Base-by-base conservation (phyloP, 2,113 vertebrate genomes). In the Panthera uncia region DNA sequence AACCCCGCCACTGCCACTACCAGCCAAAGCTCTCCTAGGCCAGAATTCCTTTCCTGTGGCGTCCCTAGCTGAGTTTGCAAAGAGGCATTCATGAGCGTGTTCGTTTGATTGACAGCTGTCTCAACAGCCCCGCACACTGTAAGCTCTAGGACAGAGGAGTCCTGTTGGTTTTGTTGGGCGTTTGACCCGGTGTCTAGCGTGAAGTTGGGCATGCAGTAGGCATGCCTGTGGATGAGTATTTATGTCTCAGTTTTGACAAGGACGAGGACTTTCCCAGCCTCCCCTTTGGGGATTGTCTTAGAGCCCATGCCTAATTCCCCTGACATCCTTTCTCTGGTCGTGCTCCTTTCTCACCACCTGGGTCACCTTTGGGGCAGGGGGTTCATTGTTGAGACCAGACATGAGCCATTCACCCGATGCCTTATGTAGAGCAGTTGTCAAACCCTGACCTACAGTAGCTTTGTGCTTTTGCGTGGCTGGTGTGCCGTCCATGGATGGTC, bases 301-400 rank as follows among this genome's bases (percentile, higher is more conserved):
- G 69, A 31, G 38, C 7, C 14, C 1, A 0, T 45, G 91, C 11
- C 79, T 25, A 2, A 63, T 55, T 78, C 79, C 71, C 82, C 36
- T 33, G 11, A 29, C 38, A 57, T 65, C 33, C 10, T 76, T 92
- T 73, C 55, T 45, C 73, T 80, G 55, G 83, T n/a, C 7, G 4
- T 5, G 12, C 2, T 36, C 31, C 9, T 29, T 36, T 25, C 1
- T 21, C 1, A 11, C 14, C 0, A 0, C 11, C 6, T 9, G 0
- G 69, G 0, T 45, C 18, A 7, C 78, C 41, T 63, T 27, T 10
- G 25, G 8, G 79, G 23, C 18, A 4, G 78, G 21, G 4, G 78
- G 21, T 5, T 21, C 41, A 23, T 57, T 9, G n/a, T 38, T 88
- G 38, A 29, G 50, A 85, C 1, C 48, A 69, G 78, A 36, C 4